Percentiles rank a stretch among this genome's conserved stretches.
Evolutionary conservation across 2,888 invertebrate genomes (phyloP).

Genomic region (Drosophila mimica): DNA sequence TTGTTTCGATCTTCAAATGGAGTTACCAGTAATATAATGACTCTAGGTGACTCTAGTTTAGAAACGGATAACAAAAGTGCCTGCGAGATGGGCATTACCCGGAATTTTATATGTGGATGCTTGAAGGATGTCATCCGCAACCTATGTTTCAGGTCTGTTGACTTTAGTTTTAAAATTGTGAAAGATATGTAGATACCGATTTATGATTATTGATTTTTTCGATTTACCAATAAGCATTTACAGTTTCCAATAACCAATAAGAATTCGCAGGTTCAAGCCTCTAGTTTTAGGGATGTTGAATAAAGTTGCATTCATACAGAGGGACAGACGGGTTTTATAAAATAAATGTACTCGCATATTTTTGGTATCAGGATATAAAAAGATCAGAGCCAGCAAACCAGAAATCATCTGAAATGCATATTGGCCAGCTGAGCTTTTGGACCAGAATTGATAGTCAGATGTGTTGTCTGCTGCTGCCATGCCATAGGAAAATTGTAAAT

Average conservation of each 20-base stretch:
- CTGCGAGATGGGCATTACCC: too few species aligned
- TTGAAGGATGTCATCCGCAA: too few species aligned
- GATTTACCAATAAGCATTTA: neutral
- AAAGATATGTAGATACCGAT: neutral
- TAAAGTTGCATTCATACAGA: neutral
- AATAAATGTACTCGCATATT: neutral
- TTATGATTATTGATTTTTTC: neutral
- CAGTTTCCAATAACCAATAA: neutral
- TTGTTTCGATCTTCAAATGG: neutral
- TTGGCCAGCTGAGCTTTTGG: slow-evolving; percentile 28
- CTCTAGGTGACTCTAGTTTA: too few species aligned
- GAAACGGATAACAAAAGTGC: too few species aligned
- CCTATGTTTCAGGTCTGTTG: too few species aligned
- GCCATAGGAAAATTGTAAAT: slow-evolving; percentile 63
- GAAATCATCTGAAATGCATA: slow-evolving; percentile 40
- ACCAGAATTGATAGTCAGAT: slow-evolving; percentile 26
- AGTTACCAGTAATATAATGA: too few species aligned
- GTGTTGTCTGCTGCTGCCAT: slow-evolving; percentile 21
- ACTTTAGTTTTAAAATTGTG: too few species aligned
- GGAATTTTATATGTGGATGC: too few species aligned
- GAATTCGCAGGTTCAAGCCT: neutral
- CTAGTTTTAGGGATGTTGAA: neutral
- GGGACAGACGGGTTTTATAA: neutral
- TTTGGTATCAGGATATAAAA: neutral
- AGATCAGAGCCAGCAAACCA: slow-evolving; percentile 28